Evolutionary conservation across 2,888 invertebrate species (phyloP).

Genomic region (Himalopsyche japonica): DNA sequence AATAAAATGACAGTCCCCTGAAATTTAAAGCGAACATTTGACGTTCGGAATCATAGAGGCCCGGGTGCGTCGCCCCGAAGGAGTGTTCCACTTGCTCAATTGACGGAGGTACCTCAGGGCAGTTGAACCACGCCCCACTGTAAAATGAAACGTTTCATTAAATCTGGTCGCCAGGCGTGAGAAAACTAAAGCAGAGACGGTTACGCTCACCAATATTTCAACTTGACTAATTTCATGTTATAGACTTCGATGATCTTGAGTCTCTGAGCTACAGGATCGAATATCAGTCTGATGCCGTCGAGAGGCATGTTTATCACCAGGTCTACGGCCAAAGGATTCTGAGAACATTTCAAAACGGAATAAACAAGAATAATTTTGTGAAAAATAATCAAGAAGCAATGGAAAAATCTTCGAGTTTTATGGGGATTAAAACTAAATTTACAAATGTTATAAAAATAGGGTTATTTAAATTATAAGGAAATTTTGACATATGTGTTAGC

Average conservation of each 20-base stretch:
- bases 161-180: not conserved
- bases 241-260: conserved; percentile 98
- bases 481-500: no score
- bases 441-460: no score
- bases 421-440: no score
- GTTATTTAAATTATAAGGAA: no score
- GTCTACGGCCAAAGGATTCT: conserved; percentile 95
- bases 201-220: conserved; percentile 87
- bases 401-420: no score
- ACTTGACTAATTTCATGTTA: conserved; percentile 93
- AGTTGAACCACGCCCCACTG: conserved; percentile 84
- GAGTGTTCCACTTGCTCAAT: conserved; percentile 98
- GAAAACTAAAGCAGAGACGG: not conserved
- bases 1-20: conserved; percentile 95
- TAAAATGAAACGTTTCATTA: conserved; percentile 40
- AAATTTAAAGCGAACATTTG: conserved; percentile 96
- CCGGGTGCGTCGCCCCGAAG: conserved; percentile 98
- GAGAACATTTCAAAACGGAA: conserved; percentile 50
- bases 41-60: conserved; percentile 94
- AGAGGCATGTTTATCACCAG: conserved; percentile 94
- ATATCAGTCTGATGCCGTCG: conserved; percentile 95
- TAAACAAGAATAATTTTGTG: no score
- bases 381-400: no score
- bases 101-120: conserved; percentile 92
- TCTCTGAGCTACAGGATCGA: conserved; percentile 92